Base-by-base conservation (phyloP, 2,888 invertebrate genomes). In the Pachliopta kotzebuea region DNA sequence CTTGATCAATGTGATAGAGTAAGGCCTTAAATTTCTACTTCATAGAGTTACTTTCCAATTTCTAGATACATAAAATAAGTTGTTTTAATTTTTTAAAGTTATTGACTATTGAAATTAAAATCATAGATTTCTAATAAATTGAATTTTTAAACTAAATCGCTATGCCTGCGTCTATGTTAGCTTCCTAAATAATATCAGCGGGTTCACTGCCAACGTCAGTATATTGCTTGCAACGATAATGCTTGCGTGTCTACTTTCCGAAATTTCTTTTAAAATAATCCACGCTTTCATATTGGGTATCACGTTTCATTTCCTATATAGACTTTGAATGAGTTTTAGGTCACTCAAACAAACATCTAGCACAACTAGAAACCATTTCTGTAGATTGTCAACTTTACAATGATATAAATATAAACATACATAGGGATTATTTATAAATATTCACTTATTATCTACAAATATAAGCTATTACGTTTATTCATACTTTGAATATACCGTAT, bases 261-360 rank as follows among this genome's bases (percentile, higher is more conserved):
- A 42, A 60, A 60, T 60, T 37, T 59, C 59, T 52, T 59, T 54
- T 60, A 42, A 54, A 60, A 53, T 54, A 54, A 60, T 53, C 37
- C 14, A 37, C 31, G 52, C 31, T 60, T 54, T 52, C 50, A 52
- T 52, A 52, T 52, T 21, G 9, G 7, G 11, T 2, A 21, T 52
- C 7, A 21, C 14, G 21, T 52, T 52, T 21, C 50, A 21, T 52
- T 52, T 20, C 50, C 50, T 52, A 14, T 23, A 2, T 8, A 49
- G 9, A 11, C 9, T 23, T 11, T 9, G 8, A 21, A 50, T 4
- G 49, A 21, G 11, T 50, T 52, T 20, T 20, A n/a, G 4, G 0
- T 49, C 49, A 2, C n/a, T n/a, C 20, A 20, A 4, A 49, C n/a
- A 49, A 4, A 49, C 20, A 14, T 11, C 37, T 37, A 31, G 8